These are phyloP conservation scores for Macrophya annulata DNA, from an alignment of 2,888 invertebrate species.

Conservation along the genomic window DNA sequence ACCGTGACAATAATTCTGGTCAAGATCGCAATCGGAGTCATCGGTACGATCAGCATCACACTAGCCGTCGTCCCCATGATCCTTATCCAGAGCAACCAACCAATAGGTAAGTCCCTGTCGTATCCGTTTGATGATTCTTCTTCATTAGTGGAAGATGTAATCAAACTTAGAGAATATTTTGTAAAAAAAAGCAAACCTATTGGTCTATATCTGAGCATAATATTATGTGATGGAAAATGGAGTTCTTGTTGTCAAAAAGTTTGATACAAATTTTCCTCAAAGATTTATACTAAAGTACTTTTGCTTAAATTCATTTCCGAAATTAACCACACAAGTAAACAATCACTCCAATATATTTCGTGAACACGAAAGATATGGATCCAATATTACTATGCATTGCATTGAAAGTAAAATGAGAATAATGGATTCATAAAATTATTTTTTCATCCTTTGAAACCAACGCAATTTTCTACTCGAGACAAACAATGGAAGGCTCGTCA, in stretches of 20 bases:
- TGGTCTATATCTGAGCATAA: neutral
- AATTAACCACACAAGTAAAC: neutral
- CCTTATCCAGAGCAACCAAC: neutral
- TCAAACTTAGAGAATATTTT: neutral
- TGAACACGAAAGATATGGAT: neutral
- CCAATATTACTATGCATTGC: slow-evolving; percentile 21
- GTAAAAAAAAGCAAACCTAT: neutral
- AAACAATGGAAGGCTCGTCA: too few species aligned
- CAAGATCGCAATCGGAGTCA: neutral
- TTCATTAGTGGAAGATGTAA: neutral
- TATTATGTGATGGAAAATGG: slow-evolving; percentile 43
- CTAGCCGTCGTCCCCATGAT: neutral
- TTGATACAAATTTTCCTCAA: neutral
- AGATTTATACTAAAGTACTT: neutral
- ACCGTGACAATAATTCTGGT: neutral
- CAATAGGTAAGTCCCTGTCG: neutral
- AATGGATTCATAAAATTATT: neutral
- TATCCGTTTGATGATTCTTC: neutral
- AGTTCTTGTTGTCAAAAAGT: slow-evolving; percentile 12
- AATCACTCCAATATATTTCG: neutral
- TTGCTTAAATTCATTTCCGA: neutral
- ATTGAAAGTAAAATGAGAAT: slow-evolving; percentile 8
- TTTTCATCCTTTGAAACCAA: neutral
- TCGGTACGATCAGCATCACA: neutral
- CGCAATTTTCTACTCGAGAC: neutral